Conservation (phyloP, 2,888 invertebrate species). For the Sinohyriopsis cumingii region DNA sequence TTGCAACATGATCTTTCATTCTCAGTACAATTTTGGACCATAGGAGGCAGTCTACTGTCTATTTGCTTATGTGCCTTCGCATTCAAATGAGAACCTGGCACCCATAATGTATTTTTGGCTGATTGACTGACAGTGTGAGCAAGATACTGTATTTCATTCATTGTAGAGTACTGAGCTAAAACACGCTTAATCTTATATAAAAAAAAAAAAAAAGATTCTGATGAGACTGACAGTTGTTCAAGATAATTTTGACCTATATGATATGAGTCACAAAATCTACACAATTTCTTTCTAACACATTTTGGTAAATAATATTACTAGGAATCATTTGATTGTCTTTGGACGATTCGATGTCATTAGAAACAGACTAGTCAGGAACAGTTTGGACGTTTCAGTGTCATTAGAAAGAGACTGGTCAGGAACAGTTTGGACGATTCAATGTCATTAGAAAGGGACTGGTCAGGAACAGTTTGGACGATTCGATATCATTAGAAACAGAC, state of each 20-base stretch:
- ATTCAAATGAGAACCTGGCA: constrained; percentile 11
- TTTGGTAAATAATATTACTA: no score
- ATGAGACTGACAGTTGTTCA: not conserved
- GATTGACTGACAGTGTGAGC: constrained; percentile 10
- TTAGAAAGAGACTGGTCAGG: not conserved
- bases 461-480: not conserved
- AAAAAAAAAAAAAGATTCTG: constrained; percentile 4
- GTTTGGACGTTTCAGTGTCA: not conserved
- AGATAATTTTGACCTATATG: not conserved
- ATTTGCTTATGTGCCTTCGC: not conserved
- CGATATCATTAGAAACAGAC: not conserved
- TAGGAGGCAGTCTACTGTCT: constrained; percentile 6
- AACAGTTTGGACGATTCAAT: not conserved
- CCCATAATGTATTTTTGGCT: constrained; percentile 13
- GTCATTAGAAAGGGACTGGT: not conserved
- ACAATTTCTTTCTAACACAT: no score
- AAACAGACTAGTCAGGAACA: no score
- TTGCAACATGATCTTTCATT: no score
- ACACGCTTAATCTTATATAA: constrained; percentile 15
- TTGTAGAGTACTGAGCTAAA: constrained; percentile 10
- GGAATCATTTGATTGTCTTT: no score
- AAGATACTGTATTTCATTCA: constrained; percentile 8
- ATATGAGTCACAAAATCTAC: not conserved
- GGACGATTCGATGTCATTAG: no score
- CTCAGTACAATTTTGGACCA: constrained; percentile 1